phyloP scores from a whole-genome alignment of 2,113 vertebrate genomes.

The Bubalus kerabau region DNA sequence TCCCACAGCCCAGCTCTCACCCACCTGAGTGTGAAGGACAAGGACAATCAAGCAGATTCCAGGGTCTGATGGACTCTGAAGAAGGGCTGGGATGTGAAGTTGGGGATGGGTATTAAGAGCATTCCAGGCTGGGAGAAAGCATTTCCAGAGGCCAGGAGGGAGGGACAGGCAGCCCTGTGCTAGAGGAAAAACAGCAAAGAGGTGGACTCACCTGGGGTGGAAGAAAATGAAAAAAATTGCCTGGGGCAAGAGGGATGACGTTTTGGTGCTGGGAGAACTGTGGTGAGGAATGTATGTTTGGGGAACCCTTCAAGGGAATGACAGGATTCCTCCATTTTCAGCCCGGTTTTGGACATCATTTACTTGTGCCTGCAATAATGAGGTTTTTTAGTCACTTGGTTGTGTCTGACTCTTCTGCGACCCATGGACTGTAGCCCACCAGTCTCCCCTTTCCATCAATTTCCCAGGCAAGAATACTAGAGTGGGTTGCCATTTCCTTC shows the following conservation, averaged over 20 bases:
- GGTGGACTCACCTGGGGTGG: neutral
- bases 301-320: neutral
- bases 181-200: neutral
- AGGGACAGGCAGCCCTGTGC: fast-evolving
- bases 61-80: neutral
- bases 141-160: neutral
- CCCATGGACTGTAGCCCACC: neutral
- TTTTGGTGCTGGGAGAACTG: neutral
- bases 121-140: neutral
- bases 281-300: no score
- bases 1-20: neutral
- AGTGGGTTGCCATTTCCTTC: neutral
- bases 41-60: neutral
- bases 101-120: neutral
- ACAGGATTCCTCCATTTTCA: neutral
- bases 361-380: neutral
- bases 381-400: neutral
- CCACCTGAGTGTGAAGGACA: fast-evolving
- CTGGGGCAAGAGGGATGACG: fast-evolving
- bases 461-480: neutral
- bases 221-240: neutral
- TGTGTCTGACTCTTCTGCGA: neutral
- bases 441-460: neutral
- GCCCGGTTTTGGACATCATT: neutral
- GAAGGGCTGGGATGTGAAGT: neutral